Evolutionary conservation across 2,888 invertebrate genomes (phyloP), one percentile per base, ranked within the genome.

Genomic region (Dolichopus griseipennis): DNA sequence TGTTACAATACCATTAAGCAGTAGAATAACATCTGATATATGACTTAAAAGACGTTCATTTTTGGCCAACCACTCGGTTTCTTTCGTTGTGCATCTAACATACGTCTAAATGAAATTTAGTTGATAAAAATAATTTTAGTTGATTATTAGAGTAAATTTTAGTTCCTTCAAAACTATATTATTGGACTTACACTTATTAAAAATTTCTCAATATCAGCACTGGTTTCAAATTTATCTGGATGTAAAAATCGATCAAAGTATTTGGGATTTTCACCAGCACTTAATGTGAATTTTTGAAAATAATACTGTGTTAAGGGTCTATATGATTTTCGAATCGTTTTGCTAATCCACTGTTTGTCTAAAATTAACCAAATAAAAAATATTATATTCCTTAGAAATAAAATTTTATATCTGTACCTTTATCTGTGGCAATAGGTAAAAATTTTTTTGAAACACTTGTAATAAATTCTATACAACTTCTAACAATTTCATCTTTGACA

Each of bases 331-430:
- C 74, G 74, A 33, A 76, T 74, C 0, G 74, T 74, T 72, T 76
- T 76, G 7, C 73, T 72, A n/a, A 78, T 76, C 78, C 78, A 78
- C 71, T 74, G 73, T 66, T 76, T 77, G 71, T 78, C 78, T 77
- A 66, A 63, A 61, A n/a, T n/a, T n/a, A n/a, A n/a, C n/a, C n/a
- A n/a, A 66, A 67, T n/a, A n/a, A n/a, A n/a, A 67, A 52, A 65
- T 67, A 34, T 64, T 18, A 8, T 10, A 61, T 61, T 9, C 6
- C 6, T 34, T 64, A 33, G 18, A 27, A 27, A 27, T 27, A 27
- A 27, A 27, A 27, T 27, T 27, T 27, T 27, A 27, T 27, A 64
- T 63, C 5, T n/a, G 67, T 37, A 78, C 77, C 77, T 69, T 75
- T 75, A 67, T 76, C 76, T 7, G 72, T 74, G 1, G 76, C 76